Base-by-base conservation (phyloP, 2,888 invertebrate species). In the Crepidodera aurea region DNA sequence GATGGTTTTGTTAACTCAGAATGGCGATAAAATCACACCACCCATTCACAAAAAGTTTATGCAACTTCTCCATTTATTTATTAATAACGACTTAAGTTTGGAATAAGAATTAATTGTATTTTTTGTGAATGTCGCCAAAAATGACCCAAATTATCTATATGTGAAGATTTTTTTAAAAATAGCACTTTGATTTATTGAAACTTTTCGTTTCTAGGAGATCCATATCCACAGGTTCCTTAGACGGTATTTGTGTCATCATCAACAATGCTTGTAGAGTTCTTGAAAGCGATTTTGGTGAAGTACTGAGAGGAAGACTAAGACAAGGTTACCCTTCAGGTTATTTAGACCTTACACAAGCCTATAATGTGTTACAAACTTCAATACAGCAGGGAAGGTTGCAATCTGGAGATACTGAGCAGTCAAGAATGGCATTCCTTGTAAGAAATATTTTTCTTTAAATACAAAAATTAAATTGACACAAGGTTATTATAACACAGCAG, bases 221-320 rank as follows among this genome's bases (percentile, higher is more conserved):
- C n/a, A 84, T 96, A 69, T 90, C 92, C 4, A 93, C 93, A 69
- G 92, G 93, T 76, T 96, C 94, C 77, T 87, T 98, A 61, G 98
- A 98, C 82, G 98, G 96, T 53, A 91, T 94, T 44, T 99, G 99
- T 84, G 97, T 95, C 1, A 93, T 96, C 71, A 89, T 99, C 22
- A 99, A 99, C 83, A 95, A 96, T 80, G 94, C 93, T 2, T 90
- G 92, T 71, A 87, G 92, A 0, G 87, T 92, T 65, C 83, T 99
- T 62, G 98, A 98, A 83, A 90, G 91, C 34, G 91, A 91, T 73
- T 93, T 91, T 78, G 87, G 90, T 29, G 87, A 87, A 65, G 88
- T 92, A 42, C 83, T 96, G 44, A 86, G 88, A 65, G 84, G 86
- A 29, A 87, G 90, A 56, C 83, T 98, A 42, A 88, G 91, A 69